Conservation (phyloP, 2,888 invertebrate species). For the Latheticus oryzae region DNA sequence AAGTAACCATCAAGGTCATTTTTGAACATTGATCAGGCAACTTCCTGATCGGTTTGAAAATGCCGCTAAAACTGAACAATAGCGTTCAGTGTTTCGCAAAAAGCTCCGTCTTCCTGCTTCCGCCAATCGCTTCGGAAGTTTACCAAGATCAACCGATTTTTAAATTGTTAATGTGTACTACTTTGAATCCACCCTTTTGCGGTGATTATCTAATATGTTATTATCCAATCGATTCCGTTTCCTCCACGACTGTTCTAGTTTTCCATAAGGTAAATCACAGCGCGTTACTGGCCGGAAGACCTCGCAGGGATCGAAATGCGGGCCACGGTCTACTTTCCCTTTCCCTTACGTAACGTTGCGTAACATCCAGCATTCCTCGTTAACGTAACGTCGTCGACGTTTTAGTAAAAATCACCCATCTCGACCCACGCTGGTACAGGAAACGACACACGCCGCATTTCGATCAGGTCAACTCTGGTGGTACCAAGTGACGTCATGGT, state of each 20-base stretch:
- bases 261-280: conserved; percentile 39
- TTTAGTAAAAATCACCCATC: conserved; percentile 28
- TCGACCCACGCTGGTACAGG: conserved; percentile 44
- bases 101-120: too few species aligned
- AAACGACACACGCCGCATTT: conserved; percentile 45
- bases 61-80: too few species aligned
- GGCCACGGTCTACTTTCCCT: conserved; percentile 63
- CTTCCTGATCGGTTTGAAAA: too few species aligned
- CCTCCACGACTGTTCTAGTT: conserved; percentile 26
- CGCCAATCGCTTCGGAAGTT: too few species aligned
- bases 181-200: too few species aligned
- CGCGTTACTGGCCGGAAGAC: conserved; percentile 47
- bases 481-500: conserved; percentile 14
- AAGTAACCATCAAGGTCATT: too few species aligned
- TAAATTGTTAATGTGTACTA: too few species aligned
- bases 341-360: conserved; percentile 62
- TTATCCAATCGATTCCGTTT: conserved; percentile 35
- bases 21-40: too few species aligned
- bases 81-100: too few species aligned
- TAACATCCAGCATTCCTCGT: conserved; percentile 50
- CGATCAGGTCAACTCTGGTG: conserved; percentile 37
- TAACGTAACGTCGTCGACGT: conserved; percentile 30
- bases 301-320: conserved; percentile 60
- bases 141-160: too few species aligned
- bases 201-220: background rate